Base-by-base conservation (phyloP, 1,140 invertebrate species). In the Cephus cinctus region DNA sequence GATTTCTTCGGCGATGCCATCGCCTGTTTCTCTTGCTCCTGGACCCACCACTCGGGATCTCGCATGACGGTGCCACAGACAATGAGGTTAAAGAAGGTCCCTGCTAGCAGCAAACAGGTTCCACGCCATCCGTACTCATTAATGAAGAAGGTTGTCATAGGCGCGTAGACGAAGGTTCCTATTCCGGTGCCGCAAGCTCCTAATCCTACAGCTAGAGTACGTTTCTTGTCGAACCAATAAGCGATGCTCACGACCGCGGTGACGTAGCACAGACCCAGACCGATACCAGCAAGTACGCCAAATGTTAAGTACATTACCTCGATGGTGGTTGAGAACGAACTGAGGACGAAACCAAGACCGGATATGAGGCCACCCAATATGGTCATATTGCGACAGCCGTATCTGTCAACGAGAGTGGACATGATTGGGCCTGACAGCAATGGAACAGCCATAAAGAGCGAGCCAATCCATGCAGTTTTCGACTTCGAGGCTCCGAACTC, bases 141-240 rank as follows among this genome's bases (percentile, higher is more conserved):
- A 15, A 94, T 86, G 47, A 83, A 86, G 69, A 79, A 84, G 43
- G 85, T 82, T 2, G 87, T 89, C 71, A 93, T 78, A 0, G 90
- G 91, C 1, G 90, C 87, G 67, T 94, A 92, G 2, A 94, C 73
- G 65, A 94, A 92, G 0, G 91, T 88, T 3, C 94, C 89, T 16
- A 92, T 84, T 2, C 90, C 89, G 5, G 90, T 92, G 14, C 93
- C 93, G 56, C 91, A 92, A 2, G 94, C 93, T 1, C 93, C 89
- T 22, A 98, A 81, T 1, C 96, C 93, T 9, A 93, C 94, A 3
- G 96, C 96, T 32, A 98, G 78, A 8, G 90, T 93, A 18, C 94
- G 80, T 62, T 88, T 90, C 62, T 92, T 90, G 56, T 98, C 95
- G 69, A 98, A 98, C 83, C 96, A 98, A 66, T 93, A 96, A 8